phyloP scores from a whole-genome alignment of 2,888 invertebrate species.

The Abrostola triplasia region DNA sequence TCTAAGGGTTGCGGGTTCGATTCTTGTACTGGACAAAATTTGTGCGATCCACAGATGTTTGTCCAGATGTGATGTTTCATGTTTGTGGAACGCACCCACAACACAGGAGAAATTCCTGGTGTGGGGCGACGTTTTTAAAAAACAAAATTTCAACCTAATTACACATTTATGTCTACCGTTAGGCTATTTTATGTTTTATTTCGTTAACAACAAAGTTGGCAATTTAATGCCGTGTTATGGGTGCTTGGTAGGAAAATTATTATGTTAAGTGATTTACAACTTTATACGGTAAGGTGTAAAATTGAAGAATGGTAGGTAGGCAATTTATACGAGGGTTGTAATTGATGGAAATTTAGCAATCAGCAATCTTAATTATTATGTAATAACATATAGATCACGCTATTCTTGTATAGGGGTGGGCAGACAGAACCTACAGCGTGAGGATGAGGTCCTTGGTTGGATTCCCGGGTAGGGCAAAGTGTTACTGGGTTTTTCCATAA shows the following conservation, averaged over 20 bases:
- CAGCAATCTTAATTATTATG: conserved; percentile 5
- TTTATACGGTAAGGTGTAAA: conserved; percentile 1
- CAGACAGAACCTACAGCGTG: neutral
- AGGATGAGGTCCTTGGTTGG: too few relatives aligned
- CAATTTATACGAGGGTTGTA: neutral
- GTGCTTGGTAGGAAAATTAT: neutral
- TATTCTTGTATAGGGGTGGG: neutral
- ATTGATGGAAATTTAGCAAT: neutral
- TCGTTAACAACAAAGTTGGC: accelerated
- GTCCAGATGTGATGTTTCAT: too few relatives aligned
- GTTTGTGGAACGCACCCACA: too few relatives aligned
- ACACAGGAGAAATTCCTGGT: too few relatives aligned
- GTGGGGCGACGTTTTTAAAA: too few relatives aligned
- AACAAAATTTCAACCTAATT: too few relatives aligned
- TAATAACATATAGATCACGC: neutral
- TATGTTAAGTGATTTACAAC: neutral
- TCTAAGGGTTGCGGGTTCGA: too few relatives aligned
- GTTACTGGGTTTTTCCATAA: too few relatives aligned
- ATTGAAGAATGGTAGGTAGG: conserved; percentile 4
- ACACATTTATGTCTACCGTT: neutral
- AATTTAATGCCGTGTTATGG: conserved; percentile 7
- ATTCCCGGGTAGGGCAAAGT: too few relatives aligned
- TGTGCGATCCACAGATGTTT: too few relatives aligned
- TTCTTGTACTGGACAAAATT: too few relatives aligned
- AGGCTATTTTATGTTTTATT: conserved; percentile 3